Conservation (phyloP, 1,140 invertebrate species). For the Neodiprion virginianus region DNA sequence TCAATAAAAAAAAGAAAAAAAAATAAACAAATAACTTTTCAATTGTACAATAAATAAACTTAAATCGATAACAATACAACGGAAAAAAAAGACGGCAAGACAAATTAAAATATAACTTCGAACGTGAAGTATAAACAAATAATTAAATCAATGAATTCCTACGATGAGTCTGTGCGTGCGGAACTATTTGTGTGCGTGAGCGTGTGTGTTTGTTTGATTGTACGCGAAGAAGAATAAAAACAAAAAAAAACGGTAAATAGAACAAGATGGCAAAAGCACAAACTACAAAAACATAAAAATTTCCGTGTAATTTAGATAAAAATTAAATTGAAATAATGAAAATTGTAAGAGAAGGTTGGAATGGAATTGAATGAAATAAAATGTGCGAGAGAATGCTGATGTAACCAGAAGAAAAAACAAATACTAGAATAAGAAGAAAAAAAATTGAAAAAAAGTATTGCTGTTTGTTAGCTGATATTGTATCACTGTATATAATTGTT, state of each 20-base stretch:
- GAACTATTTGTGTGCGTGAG: no score
- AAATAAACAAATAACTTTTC: neutral
- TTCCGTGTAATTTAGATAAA: no score
- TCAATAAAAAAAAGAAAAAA: neutral
- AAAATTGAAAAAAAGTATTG: slow-evolving; percentile 13
- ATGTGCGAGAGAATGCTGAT: slow-evolving; percentile 34
- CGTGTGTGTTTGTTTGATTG: no score
- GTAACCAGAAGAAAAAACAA: neutral
- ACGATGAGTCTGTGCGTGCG: no score
- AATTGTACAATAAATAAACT: slow-evolving; percentile 13
- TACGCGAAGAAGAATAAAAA: no score
- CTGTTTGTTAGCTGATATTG: neutral
- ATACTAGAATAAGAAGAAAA: neutral
- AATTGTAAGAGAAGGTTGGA: slow-evolving; percentile 11
- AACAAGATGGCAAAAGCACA: no score
- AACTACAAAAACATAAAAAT: no score
- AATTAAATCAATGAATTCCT: slow-evolving; percentile 2
- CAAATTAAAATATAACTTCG: slow-evolving; percentile 11
- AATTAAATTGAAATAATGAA: slow-evolving; percentile 11
- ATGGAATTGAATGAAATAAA: slow-evolving; percentile 31
- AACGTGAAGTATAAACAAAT: slow-evolving; percentile 16
- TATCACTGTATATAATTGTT: slow-evolving; percentile 14
- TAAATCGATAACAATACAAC: slow-evolving; percentile 16
- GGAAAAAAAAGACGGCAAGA: slow-evolving; percentile 13
- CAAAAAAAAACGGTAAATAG: no score